phyloP scores from a whole-genome alignment of 2,888 invertebrate species.

The Drosophila falleni region DNA sequence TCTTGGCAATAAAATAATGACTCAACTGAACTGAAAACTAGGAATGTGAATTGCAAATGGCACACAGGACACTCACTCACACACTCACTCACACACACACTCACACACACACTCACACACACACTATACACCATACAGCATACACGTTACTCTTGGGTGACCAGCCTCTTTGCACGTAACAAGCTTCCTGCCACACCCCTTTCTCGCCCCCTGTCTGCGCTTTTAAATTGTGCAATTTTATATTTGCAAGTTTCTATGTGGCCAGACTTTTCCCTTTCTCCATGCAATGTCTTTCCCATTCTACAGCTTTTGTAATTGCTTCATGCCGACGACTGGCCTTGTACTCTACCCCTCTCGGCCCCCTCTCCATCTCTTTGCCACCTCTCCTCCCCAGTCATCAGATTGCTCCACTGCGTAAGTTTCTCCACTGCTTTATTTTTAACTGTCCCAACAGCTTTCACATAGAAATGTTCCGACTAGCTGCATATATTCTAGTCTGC shows the following conservation, averaged over 20 bases:
- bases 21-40: conserved; percentile 83
- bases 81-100: conserved; percentile 27
- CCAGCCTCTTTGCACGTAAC: conserved; percentile 68
- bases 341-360: conserved; percentile 2
- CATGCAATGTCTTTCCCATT: conserved; percentile 8
- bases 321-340: conserved; percentile 61
- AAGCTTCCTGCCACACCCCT: conserved; percentile 33
- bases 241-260: conserved; percentile 73
- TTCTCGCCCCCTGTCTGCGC: conserved; percentile 39
- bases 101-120: no score
- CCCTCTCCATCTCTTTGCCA: neutral
- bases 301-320: conserved; percentile 70
- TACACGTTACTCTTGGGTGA: conserved; percentile 37
- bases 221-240: conserved; percentile 81
- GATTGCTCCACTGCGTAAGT: conserved; percentile 50
- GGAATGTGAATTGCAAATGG: conserved; percentile 81
- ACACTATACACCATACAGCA: neutral
- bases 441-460: conserved; percentile 39
- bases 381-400: neutral
- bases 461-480: conserved; percentile 13
- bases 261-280: conserved; percentile 42
- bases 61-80: conserved; percentile 56
- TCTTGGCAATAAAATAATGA: conserved; percentile 83
- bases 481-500: neutral
- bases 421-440: conserved; percentile 47